A percentile compares a stretch with the other conserved stretches of the same genome.
These are phyloP conservation scores for Drosophila engyochracea DNA, from an alignment of 2,888 invertebrate species.

Conservation along the genomic window DNA sequence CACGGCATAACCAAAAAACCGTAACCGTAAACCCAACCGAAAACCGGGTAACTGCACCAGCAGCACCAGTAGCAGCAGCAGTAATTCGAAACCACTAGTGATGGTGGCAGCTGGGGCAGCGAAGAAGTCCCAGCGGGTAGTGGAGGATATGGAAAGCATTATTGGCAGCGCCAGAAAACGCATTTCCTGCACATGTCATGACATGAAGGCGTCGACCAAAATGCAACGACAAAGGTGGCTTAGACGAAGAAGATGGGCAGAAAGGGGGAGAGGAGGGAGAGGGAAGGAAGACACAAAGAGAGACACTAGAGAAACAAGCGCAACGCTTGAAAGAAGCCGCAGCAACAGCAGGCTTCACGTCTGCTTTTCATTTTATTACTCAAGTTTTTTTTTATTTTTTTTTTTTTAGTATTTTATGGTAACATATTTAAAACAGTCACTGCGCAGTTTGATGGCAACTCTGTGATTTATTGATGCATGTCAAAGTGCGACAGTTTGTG, in stretches of 20 bases:
- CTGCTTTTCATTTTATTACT: constrained; percentile 14
- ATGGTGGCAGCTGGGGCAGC: background rate
- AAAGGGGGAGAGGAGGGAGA: background rate
- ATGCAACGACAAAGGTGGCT: constrained; percentile 28
- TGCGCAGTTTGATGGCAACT: constrained; percentile 17
- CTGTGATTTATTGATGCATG: constrained; percentile 26
- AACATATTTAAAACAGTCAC: constrained; percentile 13
- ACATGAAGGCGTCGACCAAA: constrained; percentile 53
- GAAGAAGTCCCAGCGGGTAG: background rate
- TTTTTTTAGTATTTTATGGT: constrained; percentile 7
- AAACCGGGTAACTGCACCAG: constrained; percentile 59
- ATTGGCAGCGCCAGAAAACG: constrained; percentile 68
- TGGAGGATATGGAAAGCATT: constrained; percentile 7
- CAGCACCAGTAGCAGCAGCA: background rate
- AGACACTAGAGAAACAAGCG: background rate
- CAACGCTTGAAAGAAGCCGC: constrained; percentile 8
- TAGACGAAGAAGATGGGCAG: background rate
- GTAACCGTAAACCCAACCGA: constrained; percentile 72
- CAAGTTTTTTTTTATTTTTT: background rate
- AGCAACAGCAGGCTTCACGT: constrained; percentile 3
- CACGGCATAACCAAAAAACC: constrained; percentile 79
- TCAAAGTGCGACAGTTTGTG: constrained; percentile 27
- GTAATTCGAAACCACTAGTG: constrained; percentile 7
- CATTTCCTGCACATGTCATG: constrained; percentile 80
- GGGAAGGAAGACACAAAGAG: rapidly evolving